Evolutionary conservation across 1,140 invertebrate species (phyloP), one percentile per base, ranked within the genome.

Genomic region (Trichogramma pretiosum): DNA sequence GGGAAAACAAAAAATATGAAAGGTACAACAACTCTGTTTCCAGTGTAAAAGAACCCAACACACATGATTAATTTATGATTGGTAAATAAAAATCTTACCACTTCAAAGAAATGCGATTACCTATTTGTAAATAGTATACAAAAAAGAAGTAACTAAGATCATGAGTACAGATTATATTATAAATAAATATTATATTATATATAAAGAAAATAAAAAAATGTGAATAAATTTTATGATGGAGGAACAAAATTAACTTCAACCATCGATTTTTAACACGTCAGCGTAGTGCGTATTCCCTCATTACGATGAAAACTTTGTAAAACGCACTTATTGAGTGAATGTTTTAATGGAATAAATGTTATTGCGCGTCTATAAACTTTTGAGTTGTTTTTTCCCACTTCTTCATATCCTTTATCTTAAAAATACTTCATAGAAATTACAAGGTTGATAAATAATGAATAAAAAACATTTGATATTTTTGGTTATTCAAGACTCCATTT

Each of bases 101-200:
- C 64, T 59, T 58, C 61, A 52, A 60, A 56, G 37, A 60, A 60
- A 53, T 61, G 56, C 54, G 67, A 64, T 59, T 58, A 58, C 52
- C 52, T 55, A 66, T 64, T 58, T 70, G 67, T 72, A 70, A 44
- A 72, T 72, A 72, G 55, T 60, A 63, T 63, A 65, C 54, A 65
- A 58, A 55, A 51, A 19, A 48, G 56, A 50, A 58, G n/a, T n/a
- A n/a, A n/a, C n/a, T 49, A 45, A 55, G 39, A 45, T 41, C 44
- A 54, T 54, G 48, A 37, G 46, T 50, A 45, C n/a, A 36, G 43
- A 28, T 34, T 47, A 39, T 55, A 55, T 61, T 53, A 56, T 52
- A 56, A 47, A 59, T 55, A 54, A 47, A 52, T 52, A 57, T 54
- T 44, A 5, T 11, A 8, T 8, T 44, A 26, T 44, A 36, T 35